A percentile compares a stretch with the other conserved stretches of the same genome.
These are phyloP conservation scores for Reinhardtius hippoglossoides DNA, from an alignment of 2,113 vertebrate genomes.

Conservation along the genomic window DNA sequence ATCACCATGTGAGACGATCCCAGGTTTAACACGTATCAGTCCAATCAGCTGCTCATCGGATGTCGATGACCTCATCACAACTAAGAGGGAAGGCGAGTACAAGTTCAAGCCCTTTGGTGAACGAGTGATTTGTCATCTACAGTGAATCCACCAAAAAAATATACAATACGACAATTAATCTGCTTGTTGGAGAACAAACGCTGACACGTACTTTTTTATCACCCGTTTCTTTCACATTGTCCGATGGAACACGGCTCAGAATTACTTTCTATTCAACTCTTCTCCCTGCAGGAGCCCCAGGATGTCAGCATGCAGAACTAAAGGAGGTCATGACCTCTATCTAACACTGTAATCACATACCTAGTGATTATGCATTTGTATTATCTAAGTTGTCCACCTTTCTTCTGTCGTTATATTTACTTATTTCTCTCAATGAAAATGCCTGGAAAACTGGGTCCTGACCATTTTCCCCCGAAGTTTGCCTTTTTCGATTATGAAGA, in stretches of 20 bases:
- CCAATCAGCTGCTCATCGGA: slow-evolving; percentile 56
- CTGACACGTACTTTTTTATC: background rate
- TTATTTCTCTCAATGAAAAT: no score
- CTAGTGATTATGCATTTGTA: background rate
- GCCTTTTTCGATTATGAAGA: no score
- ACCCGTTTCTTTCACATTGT: background rate
- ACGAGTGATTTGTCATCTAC: slow-evolving; percentile 6
- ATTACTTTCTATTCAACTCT: slow-evolving; percentile 25
- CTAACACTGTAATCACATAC: background rate
- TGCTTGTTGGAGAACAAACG: slow-evolving; percentile 18
- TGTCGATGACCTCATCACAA: slow-evolving; percentile 36
- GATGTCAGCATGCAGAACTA: slow-evolving; percentile 6
- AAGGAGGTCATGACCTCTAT: background rate
- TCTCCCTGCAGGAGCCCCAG: background rate
- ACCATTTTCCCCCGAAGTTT: no score
- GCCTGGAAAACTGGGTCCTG: no score
- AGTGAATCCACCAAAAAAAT: background rate
- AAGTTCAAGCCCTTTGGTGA: background rate
- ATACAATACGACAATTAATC: background rate
- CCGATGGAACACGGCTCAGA: background rate
- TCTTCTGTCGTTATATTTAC: background rate
- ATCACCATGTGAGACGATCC: slow-evolving; percentile 52
- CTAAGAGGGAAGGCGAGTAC: slow-evolving; percentile 1
- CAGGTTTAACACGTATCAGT: slow-evolving; percentile 52
- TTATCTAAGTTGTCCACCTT: background rate